These are phyloP conservation scores for Papilio polyxenes DNA, from an alignment of 1,140 invertebrate genomes.

Conservation along the genomic window DNA sequence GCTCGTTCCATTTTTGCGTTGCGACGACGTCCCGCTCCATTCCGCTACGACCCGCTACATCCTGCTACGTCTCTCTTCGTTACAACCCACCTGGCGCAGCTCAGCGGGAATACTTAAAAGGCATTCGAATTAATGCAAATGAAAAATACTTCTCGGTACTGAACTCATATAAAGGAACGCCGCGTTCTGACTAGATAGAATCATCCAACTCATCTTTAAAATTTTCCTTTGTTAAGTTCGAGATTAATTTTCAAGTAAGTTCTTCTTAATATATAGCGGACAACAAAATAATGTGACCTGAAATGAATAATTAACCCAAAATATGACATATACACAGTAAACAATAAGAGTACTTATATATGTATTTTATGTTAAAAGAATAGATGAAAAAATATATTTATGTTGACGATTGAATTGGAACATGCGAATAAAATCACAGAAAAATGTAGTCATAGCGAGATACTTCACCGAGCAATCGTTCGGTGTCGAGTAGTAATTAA, in stretches of 20 bases:
- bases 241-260: background rate
- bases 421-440: background rate
- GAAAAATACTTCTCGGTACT: conserved; percentile 4
- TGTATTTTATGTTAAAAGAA: no score
- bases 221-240: background rate
- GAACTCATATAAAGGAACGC: background rate
- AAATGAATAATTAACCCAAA: no score
- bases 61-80: conserved; percentile 28
- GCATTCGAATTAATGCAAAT: conserved; percentile 26
- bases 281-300: no score
- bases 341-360: no score
- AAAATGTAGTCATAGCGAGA: background rate
- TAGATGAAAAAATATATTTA: no score
- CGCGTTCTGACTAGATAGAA: background rate
- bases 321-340: no score
- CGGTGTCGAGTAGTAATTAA: background rate
- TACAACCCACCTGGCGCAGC: conserved; percentile 42
- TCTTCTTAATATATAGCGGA: background rate
- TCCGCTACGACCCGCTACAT: background rate
- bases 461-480: background rate
- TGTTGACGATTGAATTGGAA: no score
- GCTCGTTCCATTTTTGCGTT: background rate
- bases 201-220: background rate
- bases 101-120: conserved; percentile 31
- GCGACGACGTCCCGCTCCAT: background rate